Base-by-base conservation (phyloP, 2,888 invertebrate species). In the Aethes cnicana region DNA sequence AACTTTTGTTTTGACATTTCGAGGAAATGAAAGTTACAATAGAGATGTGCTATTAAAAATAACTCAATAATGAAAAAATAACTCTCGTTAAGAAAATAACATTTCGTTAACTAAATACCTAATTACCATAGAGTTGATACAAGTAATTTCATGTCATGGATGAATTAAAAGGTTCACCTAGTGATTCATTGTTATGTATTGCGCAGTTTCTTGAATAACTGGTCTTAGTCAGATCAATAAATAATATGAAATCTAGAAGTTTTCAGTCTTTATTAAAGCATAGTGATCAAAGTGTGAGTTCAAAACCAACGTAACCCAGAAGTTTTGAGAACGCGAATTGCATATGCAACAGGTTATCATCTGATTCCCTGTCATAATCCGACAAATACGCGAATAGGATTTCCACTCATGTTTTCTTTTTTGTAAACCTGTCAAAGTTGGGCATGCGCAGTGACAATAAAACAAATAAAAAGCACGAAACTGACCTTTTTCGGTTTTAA, bases 401-500 rank as follows among this genome's bases (percentile, higher is more conserved):
- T 81, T 78, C 68, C 75, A 74, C 73, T 77, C 67, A 68, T 72
- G 73, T 77, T 78, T 78, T 76, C 68, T 66, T 86, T 84, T 50
- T 50, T 84, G 80, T 83, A 84, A 83, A 83, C 68, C 72, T 64
- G 69, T 70, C 62, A 62, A 62, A 57, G 64, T 58, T 56, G 75
- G 70, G 79, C 88, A 87, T 88, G 88, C 88, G 88, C 88, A 78
- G 66, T 76, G 49, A 33, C 28, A 48, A 58, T 44, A 63, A 33
- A 47, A 8, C 44, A 56, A 57, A 52, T 46, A 48, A 44, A 52
- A 58, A 60, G 63, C 66, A 62, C 64, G 63, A 63, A 59, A 84
- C 91, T 90, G 77, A 94, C 95, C 92, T 90, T 93, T 92, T 87
- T 94, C 94, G 55, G 92, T 91, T 77, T 93, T 92, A 58, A 92